Conservation (phyloP, 2,797 vertebrate species). For the Vespertilio murinus region DNA sequence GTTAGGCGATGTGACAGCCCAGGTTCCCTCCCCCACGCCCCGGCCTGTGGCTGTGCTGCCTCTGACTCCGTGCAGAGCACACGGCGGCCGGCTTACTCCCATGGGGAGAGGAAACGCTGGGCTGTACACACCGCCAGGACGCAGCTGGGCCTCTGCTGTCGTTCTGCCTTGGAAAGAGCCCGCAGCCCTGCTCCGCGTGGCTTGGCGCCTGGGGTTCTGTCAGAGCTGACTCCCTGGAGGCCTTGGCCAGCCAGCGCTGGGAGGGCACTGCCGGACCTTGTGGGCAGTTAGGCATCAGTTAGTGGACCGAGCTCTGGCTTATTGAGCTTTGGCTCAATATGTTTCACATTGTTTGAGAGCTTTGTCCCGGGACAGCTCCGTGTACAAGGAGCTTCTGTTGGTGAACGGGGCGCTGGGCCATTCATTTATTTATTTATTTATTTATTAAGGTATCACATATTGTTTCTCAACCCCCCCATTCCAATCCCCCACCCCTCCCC, state of each 20-base stretch:
- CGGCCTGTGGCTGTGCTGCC: not conserved
- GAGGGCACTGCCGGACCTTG: not conserved
- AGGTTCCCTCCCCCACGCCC: not conserved
- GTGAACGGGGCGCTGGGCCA: too few relatives aligned
- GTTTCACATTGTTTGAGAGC: not conserved
- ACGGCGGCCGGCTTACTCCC: not conserved
- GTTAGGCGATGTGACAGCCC: too few relatives aligned
- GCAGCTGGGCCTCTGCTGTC: not conserved
- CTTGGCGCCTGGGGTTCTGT: not conserved
- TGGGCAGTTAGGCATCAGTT: not conserved
- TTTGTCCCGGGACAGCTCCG: not conserved
- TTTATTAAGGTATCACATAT: too few relatives aligned
- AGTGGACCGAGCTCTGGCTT: not conserved
- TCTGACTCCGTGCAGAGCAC: not conserved
- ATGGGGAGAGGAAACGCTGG: not conserved
- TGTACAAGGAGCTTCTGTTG: not conserved
- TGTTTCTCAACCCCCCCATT: too few relatives aligned
- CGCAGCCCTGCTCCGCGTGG: not conserved
- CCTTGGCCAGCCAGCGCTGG: not conserved
- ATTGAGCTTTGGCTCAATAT: not conserved
- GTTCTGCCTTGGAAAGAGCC: not conserved
- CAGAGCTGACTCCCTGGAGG: not conserved
- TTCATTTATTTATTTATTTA: too few relatives aligned
- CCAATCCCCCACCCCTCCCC: too few relatives aligned
- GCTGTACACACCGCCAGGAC: not conserved